Evolutionary conservation across 2,113 vertebrate genomes (phyloP), one percentile per base, ranked within the genome.

Genomic region (Pollachius pollachius): DNA sequence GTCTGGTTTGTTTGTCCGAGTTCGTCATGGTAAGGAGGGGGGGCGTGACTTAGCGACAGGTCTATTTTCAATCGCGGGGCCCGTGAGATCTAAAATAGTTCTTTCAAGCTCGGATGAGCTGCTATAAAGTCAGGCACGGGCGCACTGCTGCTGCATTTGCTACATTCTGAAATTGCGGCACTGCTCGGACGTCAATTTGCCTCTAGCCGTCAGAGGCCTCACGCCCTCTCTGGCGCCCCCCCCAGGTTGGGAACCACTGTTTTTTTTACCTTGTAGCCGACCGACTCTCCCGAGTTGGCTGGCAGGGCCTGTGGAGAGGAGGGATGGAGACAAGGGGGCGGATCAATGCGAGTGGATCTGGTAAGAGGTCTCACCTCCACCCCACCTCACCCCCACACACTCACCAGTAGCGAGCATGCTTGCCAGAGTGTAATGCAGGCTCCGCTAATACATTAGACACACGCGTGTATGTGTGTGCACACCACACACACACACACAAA

Each of bases 241-340:
- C 21, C 21, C 21, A 23, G 21, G 21, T 2, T 23, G 21, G 2
- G 21, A 23, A 23, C 2, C 82, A 79, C 64, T 23, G 21, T 62
- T 68, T 75, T 17, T 58, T 37, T 87, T 77, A 93, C 92, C 90
- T 89, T 92, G 69, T 84, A 81, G 19, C 68, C 79, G 13, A 73
- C 65, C 58, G 83, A 85, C 67, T 90, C 84, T 3, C 76, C 90
- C 92, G 88, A 90, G 87, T 89, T 91, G 79, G 80, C 82, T 65
- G 85, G 72, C 56, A 21, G 63, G 2, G 64, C 83, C 92, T 93
- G 84, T 73, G 72, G 78, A 87, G 79, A 74, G 62, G 76, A 72
- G 57, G 64, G 74, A 79, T 54, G 64, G 41, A 83, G 25, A 78
- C 61, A 48, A 48, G 62, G 67, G 56, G 3, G 30, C 60, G 69